Conservation (phyloP, 2,797 vertebrate genomes). For the Leontocebus nigricollis region DNA sequence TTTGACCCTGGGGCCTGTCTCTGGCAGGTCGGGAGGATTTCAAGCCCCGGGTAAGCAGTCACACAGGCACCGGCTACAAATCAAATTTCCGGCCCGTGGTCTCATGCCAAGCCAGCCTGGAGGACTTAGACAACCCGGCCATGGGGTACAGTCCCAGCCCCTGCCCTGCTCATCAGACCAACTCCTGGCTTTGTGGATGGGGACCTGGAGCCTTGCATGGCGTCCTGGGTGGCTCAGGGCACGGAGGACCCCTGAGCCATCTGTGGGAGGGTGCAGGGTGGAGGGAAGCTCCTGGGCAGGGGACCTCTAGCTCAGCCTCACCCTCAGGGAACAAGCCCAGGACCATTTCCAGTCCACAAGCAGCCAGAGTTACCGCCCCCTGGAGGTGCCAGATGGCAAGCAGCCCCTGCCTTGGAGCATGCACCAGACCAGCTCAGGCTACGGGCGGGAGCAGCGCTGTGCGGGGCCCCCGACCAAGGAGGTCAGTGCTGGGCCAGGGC, state of each 20-base stretch:
- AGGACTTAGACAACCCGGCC: constrained; percentile 58
- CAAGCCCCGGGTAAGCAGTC: constrained; percentile 48
- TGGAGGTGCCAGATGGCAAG: constrained; percentile 56
- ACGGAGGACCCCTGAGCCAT: not conserved
- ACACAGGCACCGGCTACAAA: constrained; percentile 74
- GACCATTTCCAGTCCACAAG: constrained; percentile 62
- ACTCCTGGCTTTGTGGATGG: accelerated
- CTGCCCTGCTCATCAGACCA: not conserved
- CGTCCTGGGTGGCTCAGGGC: not conserved
- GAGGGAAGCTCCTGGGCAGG: not conserved
- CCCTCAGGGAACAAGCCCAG: constrained; percentile 59
- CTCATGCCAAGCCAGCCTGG: constrained; percentile 28
- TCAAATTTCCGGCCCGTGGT: constrained; percentile 73
- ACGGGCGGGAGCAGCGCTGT: not conserved
- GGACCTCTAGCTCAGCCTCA: not conserved
- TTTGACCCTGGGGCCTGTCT: not conserved
- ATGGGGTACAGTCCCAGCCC: constrained; percentile 64
- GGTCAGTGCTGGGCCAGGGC: constrained; percentile 60
- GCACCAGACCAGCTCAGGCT: constrained; percentile 65
- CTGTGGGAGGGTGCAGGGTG: not conserved
- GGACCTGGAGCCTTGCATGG: not conserved
- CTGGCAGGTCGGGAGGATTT: constrained; percentile 75
- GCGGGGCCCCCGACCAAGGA: not conserved
- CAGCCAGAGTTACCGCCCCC: constrained; percentile 74
- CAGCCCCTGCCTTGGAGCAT: constrained; percentile 54